phyloP scores from a whole-genome alignment of 2,888 invertebrate species.

The Phyto melanocephala region DNA sequence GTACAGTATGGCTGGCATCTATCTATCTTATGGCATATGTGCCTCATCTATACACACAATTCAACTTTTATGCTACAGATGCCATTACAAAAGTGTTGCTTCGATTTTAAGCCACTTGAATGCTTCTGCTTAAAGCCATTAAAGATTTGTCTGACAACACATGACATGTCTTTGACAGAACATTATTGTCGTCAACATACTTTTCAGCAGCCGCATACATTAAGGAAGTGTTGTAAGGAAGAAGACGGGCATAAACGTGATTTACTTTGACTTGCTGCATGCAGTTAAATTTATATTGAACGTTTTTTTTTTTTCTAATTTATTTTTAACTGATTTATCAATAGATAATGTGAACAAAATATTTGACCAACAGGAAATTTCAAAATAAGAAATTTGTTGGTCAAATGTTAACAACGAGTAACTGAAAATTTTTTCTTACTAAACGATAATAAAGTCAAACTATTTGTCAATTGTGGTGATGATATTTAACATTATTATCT shows the following conservation, averaged over 20 bases:
- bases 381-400: no score
- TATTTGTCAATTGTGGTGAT: no score
- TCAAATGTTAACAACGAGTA: no score
- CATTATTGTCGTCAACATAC: not conserved
- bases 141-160: not conserved
- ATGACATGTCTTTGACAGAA: slow-evolving; percentile 8
- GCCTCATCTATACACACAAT: not conserved
- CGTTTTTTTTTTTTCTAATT: slow-evolving; percentile 38
- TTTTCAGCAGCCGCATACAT: not conserved
- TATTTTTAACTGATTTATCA: slow-evolving; percentile 29
- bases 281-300: not conserved
- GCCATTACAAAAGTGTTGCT: slow-evolving; percentile 8
- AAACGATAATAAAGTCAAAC: no score
- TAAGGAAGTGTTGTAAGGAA: no score
- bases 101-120: not conserved
- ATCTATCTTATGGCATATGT: not conserved
- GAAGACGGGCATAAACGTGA: no score
- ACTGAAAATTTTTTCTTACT: no score
- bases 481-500: no score
- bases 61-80: not conserved
- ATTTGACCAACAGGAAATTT: not conserved
- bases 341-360: not conserved
- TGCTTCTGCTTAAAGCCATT: not conserved
- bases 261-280: slow-evolving; percentile 1
- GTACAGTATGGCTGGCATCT: not conserved